Evolutionary conservation across 1,140 invertebrate species (phyloP).

Genomic region (Trachelipus rathkii): DNA sequence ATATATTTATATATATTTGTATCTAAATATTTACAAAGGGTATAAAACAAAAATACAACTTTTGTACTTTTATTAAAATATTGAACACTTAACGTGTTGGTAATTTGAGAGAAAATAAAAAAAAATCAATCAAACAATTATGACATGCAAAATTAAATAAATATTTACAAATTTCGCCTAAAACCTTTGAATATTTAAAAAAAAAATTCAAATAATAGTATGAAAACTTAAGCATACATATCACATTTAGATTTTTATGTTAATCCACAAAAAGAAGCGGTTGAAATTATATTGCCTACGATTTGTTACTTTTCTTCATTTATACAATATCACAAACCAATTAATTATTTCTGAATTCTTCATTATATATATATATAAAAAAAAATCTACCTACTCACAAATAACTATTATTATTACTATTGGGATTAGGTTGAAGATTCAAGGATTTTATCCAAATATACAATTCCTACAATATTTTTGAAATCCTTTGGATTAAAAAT

Average conservation of each 20-base stretch:
- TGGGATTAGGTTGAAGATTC: no score
- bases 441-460: no score
- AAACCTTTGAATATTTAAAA: not conserved
- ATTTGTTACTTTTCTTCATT: no score
- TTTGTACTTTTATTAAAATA: conserved; percentile 14
- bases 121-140: not conserved
- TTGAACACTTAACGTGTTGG: not conserved
- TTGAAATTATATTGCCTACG: not conserved
- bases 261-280: not conserved
- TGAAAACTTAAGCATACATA: conserved; percentile 9
- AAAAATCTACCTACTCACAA: no score
- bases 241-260: not conserved
- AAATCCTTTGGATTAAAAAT: no score
- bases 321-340: no score
- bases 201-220: not conserved
- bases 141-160: conserved; percentile 8
- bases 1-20: no score
- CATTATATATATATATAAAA: no score
- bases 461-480: no score
- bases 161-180: not conserved
- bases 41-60: not conserved
- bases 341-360: no score
- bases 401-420: no score
- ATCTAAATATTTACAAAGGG: not conserved
- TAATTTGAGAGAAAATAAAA: conserved; percentile 1